Evolutionary conservation across 2,888 invertebrate species (phyloP).

Genomic region (Clivina fossor): DNA sequence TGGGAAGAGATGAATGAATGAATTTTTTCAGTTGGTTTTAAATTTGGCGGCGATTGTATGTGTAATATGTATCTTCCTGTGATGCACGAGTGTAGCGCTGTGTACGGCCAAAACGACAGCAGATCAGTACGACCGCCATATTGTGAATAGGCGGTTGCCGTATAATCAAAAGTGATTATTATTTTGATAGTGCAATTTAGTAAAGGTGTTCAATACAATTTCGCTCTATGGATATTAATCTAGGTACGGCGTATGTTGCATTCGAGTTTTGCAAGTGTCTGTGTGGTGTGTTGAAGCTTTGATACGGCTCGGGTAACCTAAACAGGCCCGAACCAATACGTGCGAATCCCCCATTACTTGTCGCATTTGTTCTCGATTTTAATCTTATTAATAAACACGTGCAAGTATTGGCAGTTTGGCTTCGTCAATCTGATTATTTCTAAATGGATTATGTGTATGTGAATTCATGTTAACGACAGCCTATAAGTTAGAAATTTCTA

Average conservation of each 20-base stretch:
- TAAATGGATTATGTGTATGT: slow-evolving; percentile 65
- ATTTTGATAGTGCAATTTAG: slow-evolving; percentile 50
- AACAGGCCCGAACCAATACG: slow-evolving; percentile 63
- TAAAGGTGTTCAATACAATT: slow-evolving; percentile 37
- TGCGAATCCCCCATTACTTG: slow-evolving; percentile 62
- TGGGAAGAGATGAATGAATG: neutral
- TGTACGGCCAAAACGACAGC: slow-evolving; percentile 33
- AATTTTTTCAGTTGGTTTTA: neutral
- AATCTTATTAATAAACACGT: slow-evolving; percentile 71
- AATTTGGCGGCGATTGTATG: slow-evolving; percentile 11
- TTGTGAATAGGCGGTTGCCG: slow-evolving; percentile 74
- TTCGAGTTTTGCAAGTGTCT: slow-evolving; percentile 17
- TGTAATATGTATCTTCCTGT: slow-evolving; percentile 30
- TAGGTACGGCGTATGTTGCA: slow-evolving; percentile 56
- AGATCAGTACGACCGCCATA: slow-evolving; percentile 71
- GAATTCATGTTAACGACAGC: slow-evolving; percentile 49
- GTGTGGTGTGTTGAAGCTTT: slow-evolving; percentile 13
- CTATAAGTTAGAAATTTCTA: slow-evolving; percentile 63
- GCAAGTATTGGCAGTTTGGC: slow-evolving; percentile 64
- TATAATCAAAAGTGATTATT: slow-evolving; percentile 56
- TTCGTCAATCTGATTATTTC: slow-evolving; percentile 79
- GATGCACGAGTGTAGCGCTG: slow-evolving; percentile 18
- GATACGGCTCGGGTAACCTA: slow-evolving; percentile 55
- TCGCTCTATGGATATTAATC: slow-evolving; percentile 62
- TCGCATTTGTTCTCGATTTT: slow-evolving; percentile 64